A percentile compares a stretch with the other conserved stretches of the same genome.
These are phyloP conservation scores for Sturnira hondurensis DNA, from an alignment of 2,113 vertebrate species.

Conservation along the genomic window DNA sequence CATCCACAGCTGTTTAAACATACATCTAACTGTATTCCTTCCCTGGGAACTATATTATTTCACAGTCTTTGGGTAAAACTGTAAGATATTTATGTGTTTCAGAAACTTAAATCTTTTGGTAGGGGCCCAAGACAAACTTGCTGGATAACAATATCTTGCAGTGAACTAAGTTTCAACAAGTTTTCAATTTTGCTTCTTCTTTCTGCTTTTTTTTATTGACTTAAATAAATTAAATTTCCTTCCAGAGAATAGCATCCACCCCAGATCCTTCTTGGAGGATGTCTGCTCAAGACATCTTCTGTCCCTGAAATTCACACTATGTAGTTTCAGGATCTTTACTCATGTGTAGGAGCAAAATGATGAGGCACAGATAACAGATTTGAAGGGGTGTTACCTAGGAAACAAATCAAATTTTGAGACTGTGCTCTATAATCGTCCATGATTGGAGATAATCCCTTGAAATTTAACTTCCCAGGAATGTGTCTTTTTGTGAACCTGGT, in stretches of 20 bases:
- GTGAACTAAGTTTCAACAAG: slow-evolving; percentile 47
- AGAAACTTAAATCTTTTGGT: slow-evolving; percentile 45
- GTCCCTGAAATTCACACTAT: slow-evolving; percentile 48
- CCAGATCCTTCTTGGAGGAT: slow-evolving; percentile 51
- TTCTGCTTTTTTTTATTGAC: slow-evolving; percentile 60
- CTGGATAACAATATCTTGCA: slow-evolving; percentile 36
- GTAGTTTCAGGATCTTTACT: slow-evolving; percentile 50
- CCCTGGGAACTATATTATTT: slow-evolving; percentile 5
- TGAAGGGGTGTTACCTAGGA: slow-evolving; percentile 68
- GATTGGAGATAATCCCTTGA: slow-evolving; percentile 47
- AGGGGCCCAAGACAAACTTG: slow-evolving; percentile 33
- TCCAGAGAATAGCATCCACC: slow-evolving; percentile 24
- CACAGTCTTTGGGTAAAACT: background rate
- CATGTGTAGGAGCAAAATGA: slow-evolving; percentile 58
- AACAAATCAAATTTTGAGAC: slow-evolving; percentile 66
- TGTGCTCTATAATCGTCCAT: slow-evolving; percentile 52
- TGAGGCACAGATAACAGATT: slow-evolving; percentile 51
- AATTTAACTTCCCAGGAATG: slow-evolving; percentile 61
- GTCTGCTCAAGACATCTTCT: slow-evolving; percentile 47
- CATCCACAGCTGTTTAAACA: slow-evolving; percentile 3
- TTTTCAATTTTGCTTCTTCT: slow-evolving; percentile 55
- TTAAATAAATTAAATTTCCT: slow-evolving; percentile 58
- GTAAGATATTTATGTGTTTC: slow-evolving; percentile 32
- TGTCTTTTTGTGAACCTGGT: slow-evolving; percentile 28
- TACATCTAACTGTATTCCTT: slow-evolving; percentile 1